A percentile compares a stretch with the other conserved stretches of the same genome.
phyloP scores from a whole-genome alignment of 2,888 invertebrate species.

The Stenchaetothrips biformis region DNA sequence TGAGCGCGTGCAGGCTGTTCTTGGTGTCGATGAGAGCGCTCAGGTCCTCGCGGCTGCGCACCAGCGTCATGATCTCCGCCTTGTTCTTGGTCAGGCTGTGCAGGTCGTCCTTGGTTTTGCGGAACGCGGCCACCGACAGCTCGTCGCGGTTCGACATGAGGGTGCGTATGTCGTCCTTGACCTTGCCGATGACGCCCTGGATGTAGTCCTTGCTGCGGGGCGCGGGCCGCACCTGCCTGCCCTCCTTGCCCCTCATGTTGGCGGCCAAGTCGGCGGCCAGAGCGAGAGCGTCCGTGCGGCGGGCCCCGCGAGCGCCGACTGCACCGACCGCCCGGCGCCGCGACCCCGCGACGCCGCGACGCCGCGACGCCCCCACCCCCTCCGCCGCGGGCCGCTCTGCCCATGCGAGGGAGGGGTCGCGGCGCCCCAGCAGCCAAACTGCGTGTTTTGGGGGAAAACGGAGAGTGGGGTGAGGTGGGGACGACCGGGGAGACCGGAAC shows the following conservation, averaged over 20 bases:
- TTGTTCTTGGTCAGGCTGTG: neutral
- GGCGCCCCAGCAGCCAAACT: too few species aligned
- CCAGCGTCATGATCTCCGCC: slow-evolving; percentile 17
- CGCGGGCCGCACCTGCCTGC: neutral
- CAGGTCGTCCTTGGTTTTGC: slow-evolving; percentile 11
- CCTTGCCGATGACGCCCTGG: slow-evolving; percentile 14
- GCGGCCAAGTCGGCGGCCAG: neutral
- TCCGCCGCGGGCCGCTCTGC: neutral
- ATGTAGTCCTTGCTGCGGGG: slow-evolving; percentile 17
- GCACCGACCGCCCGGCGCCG: neutral
- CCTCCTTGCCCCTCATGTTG: slow-evolving; percentile 11
- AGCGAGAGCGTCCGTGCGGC: neutral
- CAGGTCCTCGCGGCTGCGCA: slow-evolving; percentile 15
- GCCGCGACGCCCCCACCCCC: neutral
- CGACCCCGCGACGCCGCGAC: neutral
- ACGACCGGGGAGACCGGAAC: too few species aligned
- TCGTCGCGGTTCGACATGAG: slow-evolving; percentile 12
- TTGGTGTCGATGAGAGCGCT: slow-evolving; percentile 4
- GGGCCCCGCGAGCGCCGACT: slow-evolving; percentile 10
- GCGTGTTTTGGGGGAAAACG: too few species aligned
- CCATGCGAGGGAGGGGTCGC: too few species aligned
- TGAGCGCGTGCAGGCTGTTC: slow-evolving; percentile 16
- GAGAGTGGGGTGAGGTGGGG: too few species aligned
- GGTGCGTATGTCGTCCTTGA: slow-evolving; percentile 5
- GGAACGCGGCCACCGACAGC: slow-evolving; percentile 7